A percentile compares a stretch with the other conserved stretches of the same genome.
Evolutionary conservation across 2,888 invertebrate genomes (phyloP).

Genomic region (Clivina fossor): DNA sequence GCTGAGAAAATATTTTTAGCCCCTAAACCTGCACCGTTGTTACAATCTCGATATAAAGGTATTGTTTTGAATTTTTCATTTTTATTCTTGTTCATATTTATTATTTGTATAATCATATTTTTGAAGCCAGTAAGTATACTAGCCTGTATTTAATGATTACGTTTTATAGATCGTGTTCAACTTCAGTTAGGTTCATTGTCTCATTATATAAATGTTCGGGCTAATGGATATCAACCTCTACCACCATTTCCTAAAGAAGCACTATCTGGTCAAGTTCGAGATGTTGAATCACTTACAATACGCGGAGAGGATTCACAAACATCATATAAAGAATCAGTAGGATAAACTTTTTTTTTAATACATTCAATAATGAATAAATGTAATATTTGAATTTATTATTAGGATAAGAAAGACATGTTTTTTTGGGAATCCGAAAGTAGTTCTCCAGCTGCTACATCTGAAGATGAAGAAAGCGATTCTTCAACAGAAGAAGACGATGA

Average conservation of each 20-base stretch:
- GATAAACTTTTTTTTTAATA: no score
- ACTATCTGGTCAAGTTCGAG: slow-evolving; percentile 76
- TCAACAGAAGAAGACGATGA: slow-evolving; percentile 41
- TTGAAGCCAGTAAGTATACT: no score
- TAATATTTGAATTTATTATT: slow-evolving; percentile 25
- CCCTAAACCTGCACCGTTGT: slow-evolving; percentile 89
- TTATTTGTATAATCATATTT: no score
- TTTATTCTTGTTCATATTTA: no score
- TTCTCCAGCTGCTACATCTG: slow-evolving; percentile 42
- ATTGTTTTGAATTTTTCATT: slow-evolving; percentile 17
- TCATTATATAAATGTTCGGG: slow-evolving; percentile 85
- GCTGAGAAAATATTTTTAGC: slow-evolving; percentile 86
- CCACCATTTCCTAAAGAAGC: slow-evolving; percentile 79
- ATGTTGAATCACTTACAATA: slow-evolving; percentile 60
- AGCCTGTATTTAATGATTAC: slow-evolving; percentile 1
- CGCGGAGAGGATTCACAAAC: slow-evolving; percentile 46
- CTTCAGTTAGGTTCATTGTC: slow-evolving; percentile 94
- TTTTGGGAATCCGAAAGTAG: slow-evolving; percentile 51
- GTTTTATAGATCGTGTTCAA: slow-evolving; percentile 70
- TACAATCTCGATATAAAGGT: slow-evolving; percentile 83
- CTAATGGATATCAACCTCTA: slow-evolving; percentile 85
- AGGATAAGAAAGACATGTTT: slow-evolving; percentile 46
- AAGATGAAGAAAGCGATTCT: slow-evolving; percentile 53
- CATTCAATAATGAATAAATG: no score
- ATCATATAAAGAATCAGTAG: slow-evolving; percentile 40